Percentiles rank a stretch among this genome's conserved stretches.
Evolutionary conservation across 2,113 vertebrate genomes (phyloP).

Genomic region (Balaeniceps rex): DNA sequence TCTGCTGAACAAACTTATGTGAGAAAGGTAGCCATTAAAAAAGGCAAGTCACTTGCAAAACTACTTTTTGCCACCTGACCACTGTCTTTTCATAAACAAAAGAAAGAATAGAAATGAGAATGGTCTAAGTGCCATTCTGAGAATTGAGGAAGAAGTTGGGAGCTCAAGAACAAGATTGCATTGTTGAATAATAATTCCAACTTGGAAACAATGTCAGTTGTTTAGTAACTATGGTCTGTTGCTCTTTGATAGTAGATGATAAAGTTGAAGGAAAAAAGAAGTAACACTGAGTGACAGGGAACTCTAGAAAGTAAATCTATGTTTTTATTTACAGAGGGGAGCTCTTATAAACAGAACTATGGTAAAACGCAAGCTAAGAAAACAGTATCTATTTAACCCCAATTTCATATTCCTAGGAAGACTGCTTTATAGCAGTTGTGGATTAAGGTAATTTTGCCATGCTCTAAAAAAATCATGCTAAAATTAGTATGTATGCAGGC

Average conservation of each 20-base stretch:
- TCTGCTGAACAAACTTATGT: neutral
- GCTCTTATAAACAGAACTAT: neutral
- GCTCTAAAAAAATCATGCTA: neutral
- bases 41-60: neutral
- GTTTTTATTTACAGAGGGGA: neutral
- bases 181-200: neutral
- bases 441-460: neutral
- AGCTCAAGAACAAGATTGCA: neutral
- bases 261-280: neutral
- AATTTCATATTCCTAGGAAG: neutral
- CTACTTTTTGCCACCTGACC: accelerated
- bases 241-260: neutral
- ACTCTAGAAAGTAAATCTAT: neutral
- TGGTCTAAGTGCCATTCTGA: neutral
- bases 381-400: neutral
- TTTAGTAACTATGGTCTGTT: neutral
- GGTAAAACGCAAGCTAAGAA: neutral
- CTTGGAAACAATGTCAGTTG: neutral
- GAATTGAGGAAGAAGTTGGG: neutral
- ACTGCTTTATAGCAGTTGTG: neutral
- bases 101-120: neutral
- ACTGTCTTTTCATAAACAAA: neutral
- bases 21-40: neutral
- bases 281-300: neutral
- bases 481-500: neutral